Conservation (phyloP, 1,140 invertebrate genomes). For the Drosophila pseudoobscura region DNA sequence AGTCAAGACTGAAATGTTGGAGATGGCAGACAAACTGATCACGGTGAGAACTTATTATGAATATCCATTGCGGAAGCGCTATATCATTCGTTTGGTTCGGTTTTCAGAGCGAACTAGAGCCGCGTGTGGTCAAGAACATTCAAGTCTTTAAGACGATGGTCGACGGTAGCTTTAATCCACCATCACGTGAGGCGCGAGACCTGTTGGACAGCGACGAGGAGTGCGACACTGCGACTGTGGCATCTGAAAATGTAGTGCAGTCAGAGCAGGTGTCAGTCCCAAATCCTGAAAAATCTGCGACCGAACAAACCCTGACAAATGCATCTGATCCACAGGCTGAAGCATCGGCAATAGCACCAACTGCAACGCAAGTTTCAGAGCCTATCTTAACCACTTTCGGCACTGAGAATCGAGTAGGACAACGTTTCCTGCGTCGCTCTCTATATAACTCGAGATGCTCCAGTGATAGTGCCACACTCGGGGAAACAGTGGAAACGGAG, state of each 20-base stretch:
- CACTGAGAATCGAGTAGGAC: constrained; percentile 48
- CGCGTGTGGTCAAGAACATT: constrained; percentile 58
- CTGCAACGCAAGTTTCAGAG: constrained; percentile 6
- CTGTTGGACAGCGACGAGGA: constrained; percentile 60
- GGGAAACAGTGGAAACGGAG: constrained; percentile 4
- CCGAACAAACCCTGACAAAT: not conserved
- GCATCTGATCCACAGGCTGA: not conserved
- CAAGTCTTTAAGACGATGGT: constrained; percentile 68
- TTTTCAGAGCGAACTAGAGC: constrained; percentile 69
- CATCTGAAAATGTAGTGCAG: constrained; percentile 13
- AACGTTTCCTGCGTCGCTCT: constrained; percentile 62
- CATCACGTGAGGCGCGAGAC: constrained; percentile 7
- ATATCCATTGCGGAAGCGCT: too few relatives aligned
- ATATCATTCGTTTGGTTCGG: not conserved
- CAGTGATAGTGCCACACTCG: not conserved
- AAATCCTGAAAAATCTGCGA: constrained; percentile 1
- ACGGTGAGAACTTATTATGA: constrained; percentile 30
- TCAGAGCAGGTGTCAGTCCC: not conserved
- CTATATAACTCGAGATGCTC: too few relatives aligned
- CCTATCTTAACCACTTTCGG: constrained; percentile 71
- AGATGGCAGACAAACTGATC: constrained; percentile 61
- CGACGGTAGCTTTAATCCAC: constrained; percentile 69
- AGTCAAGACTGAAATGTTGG: constrained; percentile 66
- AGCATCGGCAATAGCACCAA: not conserved
- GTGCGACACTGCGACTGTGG: constrained; percentile 40